Conservation (phyloP, 2,113 vertebrate species). For the Mormyrus lacerda region DNA sequence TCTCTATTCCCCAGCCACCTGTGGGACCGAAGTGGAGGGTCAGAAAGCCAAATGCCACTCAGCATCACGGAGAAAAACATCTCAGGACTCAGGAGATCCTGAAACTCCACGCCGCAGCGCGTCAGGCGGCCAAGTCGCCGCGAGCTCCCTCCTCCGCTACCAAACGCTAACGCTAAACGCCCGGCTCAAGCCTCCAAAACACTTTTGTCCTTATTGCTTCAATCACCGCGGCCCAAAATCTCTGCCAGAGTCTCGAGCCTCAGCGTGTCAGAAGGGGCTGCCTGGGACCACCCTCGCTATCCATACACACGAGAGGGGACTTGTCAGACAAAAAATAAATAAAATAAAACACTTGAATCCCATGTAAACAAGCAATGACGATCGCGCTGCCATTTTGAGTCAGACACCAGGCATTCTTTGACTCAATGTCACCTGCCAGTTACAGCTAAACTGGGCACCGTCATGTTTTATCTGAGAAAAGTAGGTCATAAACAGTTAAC, state of each 20-base stretch:
- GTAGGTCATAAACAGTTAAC: not conserved
- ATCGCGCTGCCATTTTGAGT: constrained; percentile 44
- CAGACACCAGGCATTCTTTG: constrained; percentile 27
- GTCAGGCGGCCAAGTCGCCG: not conserved
- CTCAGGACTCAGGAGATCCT: not conserved
- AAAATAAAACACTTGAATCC: constrained; percentile 30
- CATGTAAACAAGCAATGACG: constrained; percentile 52
- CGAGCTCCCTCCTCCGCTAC: not conserved
- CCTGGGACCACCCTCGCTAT: not conserved
- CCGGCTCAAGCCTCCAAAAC: not conserved
- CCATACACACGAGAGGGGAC: not conserved
- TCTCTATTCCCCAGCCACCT: constrained; percentile 63
- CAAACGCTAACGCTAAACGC: not conserved
- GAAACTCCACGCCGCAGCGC: not conserved
- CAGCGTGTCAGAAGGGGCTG: not conserved
- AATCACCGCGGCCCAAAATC: not conserved
- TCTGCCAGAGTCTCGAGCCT: not conserved
- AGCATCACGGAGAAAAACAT: not conserved
- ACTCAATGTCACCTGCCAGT: not conserved
- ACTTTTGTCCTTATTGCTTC: not conserved
- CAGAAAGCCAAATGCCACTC: not conserved
- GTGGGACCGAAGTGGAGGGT: constrained; percentile 40
- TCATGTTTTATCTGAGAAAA: not conserved
- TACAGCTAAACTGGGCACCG: not conserved
- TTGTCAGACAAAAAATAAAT: not conserved